These are phyloP conservation scores for Dipodomys merriami DNA, from an alignment of 2,113 vertebrate genomes.

Conservation along the genomic window DNA sequence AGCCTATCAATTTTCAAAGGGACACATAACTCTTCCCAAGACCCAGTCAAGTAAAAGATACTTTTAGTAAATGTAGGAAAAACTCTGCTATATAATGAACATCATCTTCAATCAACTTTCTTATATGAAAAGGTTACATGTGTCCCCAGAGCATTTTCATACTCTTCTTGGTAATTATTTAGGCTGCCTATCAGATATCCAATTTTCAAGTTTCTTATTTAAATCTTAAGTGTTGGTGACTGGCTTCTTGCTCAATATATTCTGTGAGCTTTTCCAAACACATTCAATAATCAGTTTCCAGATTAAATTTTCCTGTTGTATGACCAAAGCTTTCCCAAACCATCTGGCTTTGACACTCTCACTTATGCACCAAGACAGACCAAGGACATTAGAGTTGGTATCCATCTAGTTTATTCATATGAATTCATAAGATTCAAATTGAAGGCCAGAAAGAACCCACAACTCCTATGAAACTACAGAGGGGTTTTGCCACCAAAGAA, in stretches of 20 bases:
- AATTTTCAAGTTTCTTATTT: not conserved
- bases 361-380: not conserved
- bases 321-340: slow-evolving; percentile 3
- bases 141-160: not conserved
- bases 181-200: not conserved
- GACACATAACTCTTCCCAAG: not conserved
- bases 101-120: not conserved
- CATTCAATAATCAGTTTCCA: not conserved
- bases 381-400: not conserved
- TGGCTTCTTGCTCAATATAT: not conserved
- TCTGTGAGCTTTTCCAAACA: not conserved
- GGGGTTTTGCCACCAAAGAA: not conserved
- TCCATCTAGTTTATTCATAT: not conserved
- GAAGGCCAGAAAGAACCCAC: not conserved
- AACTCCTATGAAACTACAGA: not conserved
- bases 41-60: not conserved
- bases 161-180: not conserved
- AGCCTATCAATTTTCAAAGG: not conserved
- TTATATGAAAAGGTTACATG: not conserved
- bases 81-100: not conserved
- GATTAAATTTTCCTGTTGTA: not conserved
- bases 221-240: not conserved
- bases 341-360: not conserved
- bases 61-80: not conserved
- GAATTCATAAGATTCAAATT: not conserved